Conservation (phyloP, 2,113 vertebrate species). For the Myotis lucifugus region DNA sequence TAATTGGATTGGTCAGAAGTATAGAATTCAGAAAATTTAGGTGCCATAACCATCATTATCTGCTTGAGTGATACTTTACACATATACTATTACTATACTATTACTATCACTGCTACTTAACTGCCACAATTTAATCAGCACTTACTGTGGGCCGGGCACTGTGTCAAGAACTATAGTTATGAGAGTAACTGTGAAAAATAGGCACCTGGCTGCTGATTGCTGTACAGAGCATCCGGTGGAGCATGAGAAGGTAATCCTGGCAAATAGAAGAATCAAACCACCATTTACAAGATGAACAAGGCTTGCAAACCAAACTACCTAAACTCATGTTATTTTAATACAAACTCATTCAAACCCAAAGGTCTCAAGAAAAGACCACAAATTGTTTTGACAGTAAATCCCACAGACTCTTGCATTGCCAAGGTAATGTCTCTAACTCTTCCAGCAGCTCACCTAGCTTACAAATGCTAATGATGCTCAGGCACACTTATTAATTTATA, state of each 20-base stretch:
- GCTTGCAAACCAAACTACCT: neutral
- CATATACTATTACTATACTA: neutral
- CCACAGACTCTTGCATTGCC: neutral
- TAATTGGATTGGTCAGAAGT: neutral
- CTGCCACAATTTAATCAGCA: neutral
- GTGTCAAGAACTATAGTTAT: neutral
- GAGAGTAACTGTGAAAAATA: neutral
- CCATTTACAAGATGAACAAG: neutral
- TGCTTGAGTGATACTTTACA: neutral
- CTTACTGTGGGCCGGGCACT: neutral
- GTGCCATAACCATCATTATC: neutral
- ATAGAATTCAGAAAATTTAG: neutral
- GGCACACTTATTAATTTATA: neutral
- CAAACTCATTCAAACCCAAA: neutral
- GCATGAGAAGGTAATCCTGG: neutral
- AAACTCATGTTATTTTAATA: constrained; percentile 25
- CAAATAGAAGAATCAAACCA: neutral
- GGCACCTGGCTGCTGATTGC: neutral
- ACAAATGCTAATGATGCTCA: neutral
- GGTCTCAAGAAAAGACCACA: neutral
- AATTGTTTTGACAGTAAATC: neutral
- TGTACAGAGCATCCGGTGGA: neutral
- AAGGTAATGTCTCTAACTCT: neutral
- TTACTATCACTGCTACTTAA: neutral
- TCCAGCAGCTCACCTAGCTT: constrained; percentile 9